Base-by-base conservation (phyloP, 2,888 invertebrate species). In the Podabrus alpinus region DNA sequence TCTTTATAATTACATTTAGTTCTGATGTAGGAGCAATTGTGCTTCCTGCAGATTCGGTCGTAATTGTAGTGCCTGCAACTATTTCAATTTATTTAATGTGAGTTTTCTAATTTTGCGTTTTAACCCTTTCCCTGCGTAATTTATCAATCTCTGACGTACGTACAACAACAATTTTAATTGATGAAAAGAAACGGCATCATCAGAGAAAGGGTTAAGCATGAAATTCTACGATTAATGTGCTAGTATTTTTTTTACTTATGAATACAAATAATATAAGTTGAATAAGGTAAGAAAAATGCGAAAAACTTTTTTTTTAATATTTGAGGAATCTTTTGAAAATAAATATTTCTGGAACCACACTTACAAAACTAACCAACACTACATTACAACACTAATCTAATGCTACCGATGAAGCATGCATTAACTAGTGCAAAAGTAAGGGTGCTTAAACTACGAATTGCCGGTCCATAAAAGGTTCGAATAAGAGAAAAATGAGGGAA, bases 1-100 rank as follows among this genome's bases (percentile, higher is more conserved):
- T 88, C 59, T 78, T 77, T 25, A 74, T 72, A 79, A 76, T 73
- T 62, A 59, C 72, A 16, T 75, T 66, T 16, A 73, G 15, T 45
- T 75, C 75, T 7, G 17, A 19, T 62, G 68, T 72, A 29, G 72
- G 62, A 59, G 72, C 68, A 61, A 68, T 5, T 21, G 68, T 9
- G 19, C 61, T 11, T 25, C 62, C 62, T 64, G 19, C 19, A 9
- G 62, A 64, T 64, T 64, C 60, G 19, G 72, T 19, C 7, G 66
- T 24, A n/a, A 60, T 13, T 60, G 75, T 72, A 15, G 66, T 75
- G n/a, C 19, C 62, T 64, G 62, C 21, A 64, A 64, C 19, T 45
- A 45, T 10, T n/a, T n/a, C 62, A 64, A 64, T 19, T 19, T 19
- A 64, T 64, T 64, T 19, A 64, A n/a, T 64, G 7, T 19, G 3